phyloP scores from a whole-genome alignment of 2,797 vertebrate species.

The Megalops cyprinoides region DNA sequence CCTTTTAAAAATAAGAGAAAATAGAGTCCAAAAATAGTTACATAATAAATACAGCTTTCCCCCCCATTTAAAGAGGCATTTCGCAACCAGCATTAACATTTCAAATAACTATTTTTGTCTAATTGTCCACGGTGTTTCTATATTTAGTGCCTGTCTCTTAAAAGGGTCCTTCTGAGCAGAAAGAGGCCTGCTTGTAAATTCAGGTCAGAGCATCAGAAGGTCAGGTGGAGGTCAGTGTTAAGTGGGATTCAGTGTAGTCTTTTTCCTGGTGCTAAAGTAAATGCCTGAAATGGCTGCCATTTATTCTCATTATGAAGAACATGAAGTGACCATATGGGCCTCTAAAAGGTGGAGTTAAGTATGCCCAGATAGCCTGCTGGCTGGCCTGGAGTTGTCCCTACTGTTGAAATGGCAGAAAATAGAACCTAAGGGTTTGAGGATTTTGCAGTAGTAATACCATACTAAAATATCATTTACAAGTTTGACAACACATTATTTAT shows the following conservation, averaged over 20 bases:
- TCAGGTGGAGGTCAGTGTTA: constrained; percentile 42
- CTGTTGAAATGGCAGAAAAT: constrained; percentile 49
- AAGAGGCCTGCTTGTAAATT: constrained; percentile 23
- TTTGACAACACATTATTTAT: constrained; percentile 29
- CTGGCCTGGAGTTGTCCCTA: constrained; percentile 46
- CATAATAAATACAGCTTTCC: not conserved
- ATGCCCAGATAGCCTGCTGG: constrained; percentile 39
- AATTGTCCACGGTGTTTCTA: not conserved
- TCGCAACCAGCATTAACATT: not conserved
- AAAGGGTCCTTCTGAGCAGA: not conserved
- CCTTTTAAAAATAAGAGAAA: not conserved
- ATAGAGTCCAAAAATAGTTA: not conserved
- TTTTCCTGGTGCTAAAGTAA: constrained; percentile 41
- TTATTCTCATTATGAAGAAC: constrained; percentile 70
- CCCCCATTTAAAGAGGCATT: not conserved
- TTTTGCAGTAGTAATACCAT: not conserved
- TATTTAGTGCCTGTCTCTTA: not conserved
- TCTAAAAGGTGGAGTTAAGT: constrained; percentile 46
- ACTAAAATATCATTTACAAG: not conserved
- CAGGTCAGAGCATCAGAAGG: not conserved
- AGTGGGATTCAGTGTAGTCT: constrained; percentile 42
- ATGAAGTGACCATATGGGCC: constrained; percentile 65
- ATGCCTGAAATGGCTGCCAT: constrained; percentile 57
- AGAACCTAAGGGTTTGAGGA: constrained; percentile 50
- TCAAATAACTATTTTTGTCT: not conserved